A percentile compares a stretch with the other conserved stretches of the same genome.
These are phyloP conservation scores for Poeciliopsis presidionis DNA, from an alignment of 2,797 vertebrate genomes.

Conservation along the genomic window DNA sequence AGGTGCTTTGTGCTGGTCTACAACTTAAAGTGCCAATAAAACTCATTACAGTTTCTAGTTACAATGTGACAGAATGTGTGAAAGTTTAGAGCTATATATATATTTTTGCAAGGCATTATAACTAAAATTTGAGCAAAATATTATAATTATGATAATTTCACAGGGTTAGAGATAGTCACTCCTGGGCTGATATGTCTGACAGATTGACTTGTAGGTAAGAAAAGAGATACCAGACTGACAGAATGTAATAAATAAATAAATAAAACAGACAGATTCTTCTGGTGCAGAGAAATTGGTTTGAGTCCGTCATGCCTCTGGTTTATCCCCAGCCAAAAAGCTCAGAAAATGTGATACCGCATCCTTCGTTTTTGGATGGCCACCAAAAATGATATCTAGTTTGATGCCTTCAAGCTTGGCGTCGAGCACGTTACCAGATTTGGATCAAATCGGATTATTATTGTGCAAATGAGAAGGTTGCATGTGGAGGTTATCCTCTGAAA, in stretches of 20 bases:
- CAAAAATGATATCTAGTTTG: conserved; percentile 46
- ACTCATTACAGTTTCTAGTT: neutral
- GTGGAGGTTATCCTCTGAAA: conserved; percentile 39
- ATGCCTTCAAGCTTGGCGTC: conserved; percentile 42
- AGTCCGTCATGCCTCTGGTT: conserved; percentile 17
- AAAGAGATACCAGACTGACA: conserved; percentile 4
- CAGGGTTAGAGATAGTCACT: conserved; percentile 51
- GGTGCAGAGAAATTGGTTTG: conserved; percentile 25
- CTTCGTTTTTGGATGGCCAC: conserved; percentile 43
- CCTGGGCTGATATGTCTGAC: conserved; percentile 33
- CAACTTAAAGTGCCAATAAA: neutral
- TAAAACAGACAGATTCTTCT: conserved; percentile 1
- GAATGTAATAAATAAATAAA: conserved; percentile 7
- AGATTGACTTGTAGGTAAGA: conserved; percentile 18
- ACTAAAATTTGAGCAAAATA: conserved; percentile 27
- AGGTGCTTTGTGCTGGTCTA: neutral
- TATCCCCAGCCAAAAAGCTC: conserved; percentile 10
- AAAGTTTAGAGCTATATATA: neutral
- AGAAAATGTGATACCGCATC: conserved; percentile 26
- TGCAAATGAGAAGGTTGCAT: conserved; percentile 59
- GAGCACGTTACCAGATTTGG: conserved; percentile 39
- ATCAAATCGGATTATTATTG: conserved; percentile 56
- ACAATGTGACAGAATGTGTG: neutral
- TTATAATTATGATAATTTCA: conserved; percentile 44
- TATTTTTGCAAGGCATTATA: conserved; percentile 12